Conservation (phyloP, 2,888 invertebrate genomes). For the Elaeidobius kamerunicus region DNA sequence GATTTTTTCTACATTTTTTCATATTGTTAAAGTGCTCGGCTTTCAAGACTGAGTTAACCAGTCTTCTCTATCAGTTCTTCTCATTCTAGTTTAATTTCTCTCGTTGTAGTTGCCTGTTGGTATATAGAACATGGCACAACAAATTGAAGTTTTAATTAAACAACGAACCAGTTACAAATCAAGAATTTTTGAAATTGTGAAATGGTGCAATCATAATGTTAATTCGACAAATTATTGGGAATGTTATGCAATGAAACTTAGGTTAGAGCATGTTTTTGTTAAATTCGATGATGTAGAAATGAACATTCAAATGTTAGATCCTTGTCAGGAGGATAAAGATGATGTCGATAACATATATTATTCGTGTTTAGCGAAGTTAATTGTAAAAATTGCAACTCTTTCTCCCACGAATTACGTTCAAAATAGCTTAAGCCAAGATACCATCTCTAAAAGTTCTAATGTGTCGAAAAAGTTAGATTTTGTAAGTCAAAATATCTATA, state of each 20-base stretch:
- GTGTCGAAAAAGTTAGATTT: not conserved
- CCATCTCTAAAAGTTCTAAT: not conserved
- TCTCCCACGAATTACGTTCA: not conserved
- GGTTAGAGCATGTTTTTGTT: no score
- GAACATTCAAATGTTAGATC: not conserved
- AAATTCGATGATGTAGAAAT: not conserved
- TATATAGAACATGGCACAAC: not conserved
- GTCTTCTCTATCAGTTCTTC: no score
- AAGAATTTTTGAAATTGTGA: not conserved
- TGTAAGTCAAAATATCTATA: not conserved
- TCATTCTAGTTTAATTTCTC: no score
- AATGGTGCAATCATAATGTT: not conserved
- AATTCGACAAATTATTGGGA: not conserved
- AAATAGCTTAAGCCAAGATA: not conserved
- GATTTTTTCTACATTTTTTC: not conserved
- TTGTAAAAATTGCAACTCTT: not conserved
- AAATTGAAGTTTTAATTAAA: not conserved
- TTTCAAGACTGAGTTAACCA: no score
- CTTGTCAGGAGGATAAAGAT: not conserved
- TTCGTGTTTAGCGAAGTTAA: no score
- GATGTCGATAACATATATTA: not conserved
- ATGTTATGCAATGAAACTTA: no score
- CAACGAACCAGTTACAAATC: not conserved
- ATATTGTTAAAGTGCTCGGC: not conserved
- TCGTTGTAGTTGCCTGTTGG: not conserved